These are phyloP conservation scores for Hyalella azteca DNA, from an alignment of 2,888 invertebrate genomes.

Conservation along the genomic window DNA sequence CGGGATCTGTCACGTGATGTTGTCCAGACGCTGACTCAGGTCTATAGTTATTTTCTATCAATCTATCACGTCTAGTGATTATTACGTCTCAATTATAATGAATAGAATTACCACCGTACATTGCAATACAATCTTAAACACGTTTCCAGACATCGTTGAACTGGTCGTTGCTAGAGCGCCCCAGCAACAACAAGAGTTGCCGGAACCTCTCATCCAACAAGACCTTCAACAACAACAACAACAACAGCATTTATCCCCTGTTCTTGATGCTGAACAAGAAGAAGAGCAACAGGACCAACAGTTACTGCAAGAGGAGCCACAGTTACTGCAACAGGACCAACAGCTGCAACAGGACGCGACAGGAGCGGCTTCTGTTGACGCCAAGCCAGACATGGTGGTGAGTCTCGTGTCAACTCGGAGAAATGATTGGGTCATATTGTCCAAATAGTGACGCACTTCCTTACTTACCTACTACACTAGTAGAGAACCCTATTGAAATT, in stretches of 20 bases:
- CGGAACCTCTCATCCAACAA: neutral
- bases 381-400: conserved; percentile 38
- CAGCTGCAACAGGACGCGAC: neutral
- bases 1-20: too few relatives aligned
- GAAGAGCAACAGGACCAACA: neutral
- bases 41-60: too few relatives aligned
- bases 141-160: conserved; percentile 68
- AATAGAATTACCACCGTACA: too few relatives aligned
- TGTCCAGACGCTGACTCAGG: too few relatives aligned
- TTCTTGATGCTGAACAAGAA: neutral
- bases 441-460: too few relatives aligned
- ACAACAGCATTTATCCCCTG: neutral
- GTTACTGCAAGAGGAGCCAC: neutral
- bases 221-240: neutral
- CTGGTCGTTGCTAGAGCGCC: conserved; percentile 70
- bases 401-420: too few relatives aligned
- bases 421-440: too few relatives aligned
- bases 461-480: too few relatives aligned
- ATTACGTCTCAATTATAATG: too few relatives aligned
- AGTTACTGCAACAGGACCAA: neutral
- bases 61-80: too few relatives aligned
- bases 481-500: too few relatives aligned
- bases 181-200: conserved; percentile 48
- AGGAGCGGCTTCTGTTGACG: neutral
- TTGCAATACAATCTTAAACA: too few relatives aligned